Base-by-base conservation (phyloP, 2,797 vertebrate genomes). In the Telmatherina bonti region DNA sequence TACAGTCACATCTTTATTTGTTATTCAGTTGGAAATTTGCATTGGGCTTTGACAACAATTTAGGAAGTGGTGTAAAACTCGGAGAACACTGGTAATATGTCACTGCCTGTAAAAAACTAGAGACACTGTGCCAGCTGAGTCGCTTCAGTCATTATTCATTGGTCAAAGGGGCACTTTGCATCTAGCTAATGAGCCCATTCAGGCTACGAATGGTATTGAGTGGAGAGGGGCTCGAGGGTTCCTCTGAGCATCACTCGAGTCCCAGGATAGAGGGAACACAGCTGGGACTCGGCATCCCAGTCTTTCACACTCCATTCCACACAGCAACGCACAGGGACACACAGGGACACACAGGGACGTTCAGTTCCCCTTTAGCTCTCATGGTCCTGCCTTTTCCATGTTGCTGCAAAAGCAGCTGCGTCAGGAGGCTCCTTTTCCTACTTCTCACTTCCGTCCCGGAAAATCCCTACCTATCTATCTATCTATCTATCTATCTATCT, bases 271-370 rank as follows among this genome's bases (percentile, higher is more conserved):
- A 70, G 41, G 61, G 88, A 85, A 67, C 90, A 88, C 93, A 93
- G 90, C 92, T 94, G 93, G 90, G 86, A 89, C 60, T 70, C 74
- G 33, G 63, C 80, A 74, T 87, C 86, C 79, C 62, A 53, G 83
- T 45, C 76, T 79, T 84, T 92, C 85, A 92, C 85, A 87, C 85
- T 89, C 89, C 86, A 88, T 73, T 91, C 88, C 84, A 91, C 92
- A 89, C 81, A 81, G 88, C 76, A 81, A 88, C 76, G 63, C 85
- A 85, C 55, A 74, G 86, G 86, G 89, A 89, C 87, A 76, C 67
- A 33, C 59, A 4, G 80, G 89, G 83, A 89, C 87, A 76, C 67
- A 33, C 59, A 4, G 80, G 89, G 83, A 91, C 81, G 59, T 84
- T 84, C 69, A 76, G 86, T 88, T 81, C 89, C 70, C 78, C 78